Percentiles rank a stretch among this genome's conserved stretches.
phyloP scores from a whole-genome alignment of 2,888 invertebrate species.

The Folsomia candida region DNA sequence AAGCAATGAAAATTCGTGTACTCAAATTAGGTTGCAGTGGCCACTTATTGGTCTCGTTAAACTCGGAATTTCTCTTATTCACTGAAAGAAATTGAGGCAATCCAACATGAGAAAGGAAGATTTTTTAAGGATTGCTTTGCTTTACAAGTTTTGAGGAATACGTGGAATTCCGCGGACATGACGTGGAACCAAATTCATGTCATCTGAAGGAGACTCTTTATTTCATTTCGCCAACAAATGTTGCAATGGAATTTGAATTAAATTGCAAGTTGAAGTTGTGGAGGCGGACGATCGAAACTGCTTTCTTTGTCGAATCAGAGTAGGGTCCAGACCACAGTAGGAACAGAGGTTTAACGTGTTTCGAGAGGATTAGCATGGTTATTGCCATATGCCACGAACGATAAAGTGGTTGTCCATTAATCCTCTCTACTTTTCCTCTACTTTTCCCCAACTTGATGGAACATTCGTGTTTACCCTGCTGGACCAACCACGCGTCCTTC shows the following conservation, averaged over 20 bases:
- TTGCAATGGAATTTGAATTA: not conserved
- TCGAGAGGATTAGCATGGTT: conserved; percentile 19
- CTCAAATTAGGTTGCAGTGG: too few relatives aligned
- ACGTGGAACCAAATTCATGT: conserved; percentile 10
- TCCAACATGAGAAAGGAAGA: not conserved
- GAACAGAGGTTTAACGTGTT: conserved; percentile 4
- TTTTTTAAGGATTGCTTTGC: not conserved
- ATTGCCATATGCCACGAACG: conserved; percentile 20
- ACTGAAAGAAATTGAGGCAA: not conserved
- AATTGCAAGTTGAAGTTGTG: too few relatives aligned
- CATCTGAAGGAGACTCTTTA: not conserved
- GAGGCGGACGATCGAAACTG: not conserved
- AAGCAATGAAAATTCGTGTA: too few relatives aligned
- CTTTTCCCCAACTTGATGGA: conserved; percentile 15
- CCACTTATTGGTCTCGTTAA: not conserved
- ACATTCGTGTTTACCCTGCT: conserved; percentile 6
- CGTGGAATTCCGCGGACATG: conserved; percentile 7
- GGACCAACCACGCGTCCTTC: not conserved
- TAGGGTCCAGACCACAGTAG: not conserved
- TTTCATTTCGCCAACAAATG: conserved; percentile 1
- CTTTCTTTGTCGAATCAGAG: not conserved
- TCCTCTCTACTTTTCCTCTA: conserved; percentile 7
- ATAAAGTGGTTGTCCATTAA: conserved; percentile 19
- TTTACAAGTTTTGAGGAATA: not conserved
- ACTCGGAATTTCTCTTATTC: not conserved